Evolutionary conservation across 2,888 invertebrate genomes (phyloP).

Genomic region (Melieria omissa): DNA sequence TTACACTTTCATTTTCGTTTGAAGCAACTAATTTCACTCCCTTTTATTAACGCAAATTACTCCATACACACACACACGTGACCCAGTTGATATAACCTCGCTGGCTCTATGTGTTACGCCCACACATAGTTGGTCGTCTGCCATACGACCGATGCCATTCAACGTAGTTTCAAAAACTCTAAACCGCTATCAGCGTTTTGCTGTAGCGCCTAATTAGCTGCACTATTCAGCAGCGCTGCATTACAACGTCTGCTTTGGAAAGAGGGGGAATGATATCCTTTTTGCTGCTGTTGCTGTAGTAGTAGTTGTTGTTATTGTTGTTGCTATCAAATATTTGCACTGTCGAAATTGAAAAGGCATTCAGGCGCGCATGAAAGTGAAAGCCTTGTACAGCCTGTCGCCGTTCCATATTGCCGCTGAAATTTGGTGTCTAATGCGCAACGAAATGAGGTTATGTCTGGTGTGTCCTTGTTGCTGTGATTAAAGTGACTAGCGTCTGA

Average conservation of each 20-base stretch:
- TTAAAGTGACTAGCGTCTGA: not conserved
- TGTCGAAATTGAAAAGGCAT: slow-evolving; percentile 14
- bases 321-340: slow-evolving; percentile 3
- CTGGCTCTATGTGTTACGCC: no score
- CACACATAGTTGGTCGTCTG: no score
- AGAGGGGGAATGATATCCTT: no score
- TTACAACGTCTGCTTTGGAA: no score
- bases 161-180: no score
- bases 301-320: not conserved
- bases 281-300: not conserved
- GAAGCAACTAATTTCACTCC: no score
- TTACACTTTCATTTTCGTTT: no score
- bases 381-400: not conserved
- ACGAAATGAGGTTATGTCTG: not conserved
- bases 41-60: no score
- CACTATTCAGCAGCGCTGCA: slow-evolving; percentile 6
- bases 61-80: no score
- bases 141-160: no score
- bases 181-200: no score
- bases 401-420: not conserved
- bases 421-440: not conserved
- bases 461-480: not conserved
- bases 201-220: slow-evolving; percentile 9
- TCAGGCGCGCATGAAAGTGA: not conserved
- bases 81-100: no score